Evolutionary conservation across 2,113 vertebrate genomes (phyloP), one percentile per base, ranked within the genome.

Genomic region (Leptodactylus fuscus): DNA sequence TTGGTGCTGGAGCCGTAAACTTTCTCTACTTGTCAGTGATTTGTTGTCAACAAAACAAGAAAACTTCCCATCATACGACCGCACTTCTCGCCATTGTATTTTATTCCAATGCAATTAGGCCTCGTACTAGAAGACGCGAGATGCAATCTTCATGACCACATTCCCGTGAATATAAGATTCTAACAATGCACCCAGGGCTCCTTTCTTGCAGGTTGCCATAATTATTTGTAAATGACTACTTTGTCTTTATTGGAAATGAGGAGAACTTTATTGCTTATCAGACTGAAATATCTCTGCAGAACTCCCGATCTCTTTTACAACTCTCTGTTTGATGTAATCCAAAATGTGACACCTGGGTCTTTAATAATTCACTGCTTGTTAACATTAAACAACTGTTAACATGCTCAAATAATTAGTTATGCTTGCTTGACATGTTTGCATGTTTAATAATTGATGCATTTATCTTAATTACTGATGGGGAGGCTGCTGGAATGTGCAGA

Each of bases 341-440:
- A 94, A 95, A 95, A 96, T 93, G 95, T 94, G 95, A 94, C 96
- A 95, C 91, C 91, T 91, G 93, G 92, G 93, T 95, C 92, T 96
- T 99, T 96, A 99, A 99, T 99, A 97, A 99, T 99, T 98, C 96
- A 98, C 96, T 92, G 93, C 94, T 95, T 95, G 95, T 96, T 97
- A 98, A 96, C 97, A 99, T 98, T 98, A 98, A 98, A 97, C 97
- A 98, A 98, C 98, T 98, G 97, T 98, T 99, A 99, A 98, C 97
- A 98, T 94, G 96, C 96, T 96, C 95, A 96, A 97, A 97, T 98
- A 98, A 99, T 99, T 99, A 98, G 97, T 97, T 97, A 96, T 98
- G 96, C 97, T 97, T 96, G 97, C 97, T 97, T 98, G 97, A 99
- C 97, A 97, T 98, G 97, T 99, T 98, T 99, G 96, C 96, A 95